Evolutionary conservation across 2,888 invertebrate species (phyloP), one percentile per base, ranked within the genome.

Genomic region (Philereme transversata): DNA sequence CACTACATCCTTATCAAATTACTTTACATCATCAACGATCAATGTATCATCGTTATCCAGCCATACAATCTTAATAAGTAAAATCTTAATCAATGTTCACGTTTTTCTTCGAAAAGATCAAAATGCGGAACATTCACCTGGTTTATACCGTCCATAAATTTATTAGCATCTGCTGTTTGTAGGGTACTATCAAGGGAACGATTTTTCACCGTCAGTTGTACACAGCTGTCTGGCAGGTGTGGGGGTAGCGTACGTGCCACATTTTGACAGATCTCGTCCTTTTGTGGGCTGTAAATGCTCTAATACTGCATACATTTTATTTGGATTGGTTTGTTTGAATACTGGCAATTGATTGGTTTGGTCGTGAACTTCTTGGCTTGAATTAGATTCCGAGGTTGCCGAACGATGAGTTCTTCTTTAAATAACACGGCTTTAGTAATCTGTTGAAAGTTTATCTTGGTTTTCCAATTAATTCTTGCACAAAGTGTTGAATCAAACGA

Each of bases 161-260:
- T 72, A 70, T 73, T 72, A 77, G 81, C 85, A 85, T 84, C 88
- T 89, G 89, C 82, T 75, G 69, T 77, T 79, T 73, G 71, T 74
- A 66, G 73, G 77, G 78, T 76, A 77, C 77, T 62, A 68, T 79
- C 74, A 69, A 73, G 83, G 81, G 84, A 77, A 79, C 81, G 68
- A 87, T 88, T 87, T 84, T 83, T 83, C 79, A 79, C 77, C 77
- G 84, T 78, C 83, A 76, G 81, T 81, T 86, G 78, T 84, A 71
- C 72, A 77, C 90, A 91, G 87, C 89, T 90, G 90, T 79, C 78
- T 64, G 78, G 83, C 90, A 90, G 90, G 89, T 90, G 90, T 76
- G 78, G 50, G 50, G 43, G 49, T 52, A 56, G 36, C 34, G 83
- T 78, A 77, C 86, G 90, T 89, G 89, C 86, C 78, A 74, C 76